Evolutionary conservation across 2,888 invertebrate genomes (phyloP).

Genomic region (Cataglyphis rosenhaueri): DNA sequence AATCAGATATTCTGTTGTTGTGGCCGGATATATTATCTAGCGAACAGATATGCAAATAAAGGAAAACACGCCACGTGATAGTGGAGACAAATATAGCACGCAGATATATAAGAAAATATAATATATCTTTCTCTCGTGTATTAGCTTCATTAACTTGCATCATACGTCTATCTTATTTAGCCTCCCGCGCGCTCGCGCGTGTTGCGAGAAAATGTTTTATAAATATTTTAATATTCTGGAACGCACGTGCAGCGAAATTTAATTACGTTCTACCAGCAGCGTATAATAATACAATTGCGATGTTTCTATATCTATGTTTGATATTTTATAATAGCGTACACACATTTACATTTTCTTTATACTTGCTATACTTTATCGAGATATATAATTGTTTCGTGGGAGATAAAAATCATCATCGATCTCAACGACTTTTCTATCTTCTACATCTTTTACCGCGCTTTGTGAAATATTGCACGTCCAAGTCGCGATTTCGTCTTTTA

Average conservation of each 20-base stretch:
- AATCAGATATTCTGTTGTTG: slow-evolving; percentile 81
- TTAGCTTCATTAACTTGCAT: not conserved
- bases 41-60: slow-evolving; percentile 63
- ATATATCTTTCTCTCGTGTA: not conserved
- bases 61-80: slow-evolving; percentile 36
- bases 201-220: not conserved
- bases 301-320: not conserved
- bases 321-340: not conserved
- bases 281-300: not conserved
- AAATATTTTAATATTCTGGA: not conserved
- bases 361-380: not conserved
- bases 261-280: not conserved
- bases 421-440: slow-evolving; percentile 34
- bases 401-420: slow-evolving; percentile 43
- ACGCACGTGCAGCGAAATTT: not conserved
- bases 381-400: not conserved
- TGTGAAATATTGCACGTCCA: slow-evolving; percentile 35
- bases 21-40: slow-evolving; percentile 78
- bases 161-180: not conserved
- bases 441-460: not conserved
- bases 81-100: slow-evolving; percentile 56
- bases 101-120: slow-evolving; percentile 28
- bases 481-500: slow-evolving; percentile 62
- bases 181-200: not conserved
- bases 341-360: not conserved